Evolutionary conservation across 92 coral and sea anemone species (phyloP).

Genomic region (Phymanthus crucifer): DNA sequence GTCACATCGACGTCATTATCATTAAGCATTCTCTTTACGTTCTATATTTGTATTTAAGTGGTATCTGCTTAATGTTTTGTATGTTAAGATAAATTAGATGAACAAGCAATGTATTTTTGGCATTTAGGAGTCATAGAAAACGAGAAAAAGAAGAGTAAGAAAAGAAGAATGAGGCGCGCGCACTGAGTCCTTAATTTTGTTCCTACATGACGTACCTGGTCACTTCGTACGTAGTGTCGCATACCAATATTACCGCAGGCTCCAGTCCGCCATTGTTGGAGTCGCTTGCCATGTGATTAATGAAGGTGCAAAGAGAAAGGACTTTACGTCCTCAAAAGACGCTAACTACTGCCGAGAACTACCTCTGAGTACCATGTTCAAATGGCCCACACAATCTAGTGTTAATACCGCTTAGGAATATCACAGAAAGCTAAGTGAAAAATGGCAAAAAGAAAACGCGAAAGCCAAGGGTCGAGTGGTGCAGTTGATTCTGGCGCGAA

Average conservation of each 20-base stretch:
- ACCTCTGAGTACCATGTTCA: constrained; percentile 7
- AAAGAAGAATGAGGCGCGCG: too few relatives aligned
- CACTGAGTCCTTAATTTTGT: too few relatives aligned
- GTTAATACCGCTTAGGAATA: not conserved
- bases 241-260: constrained; percentile 13
- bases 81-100: too few relatives aligned
- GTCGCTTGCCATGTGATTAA: constrained; percentile 47
- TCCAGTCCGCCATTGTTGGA: constrained; percentile 25
- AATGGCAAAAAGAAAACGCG: constrained; percentile 76
- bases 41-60: too few relatives aligned
- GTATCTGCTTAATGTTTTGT: too few relatives aligned
- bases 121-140: too few relatives aligned
- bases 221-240: constrained; percentile 7
- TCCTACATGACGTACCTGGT: too few relatives aligned
- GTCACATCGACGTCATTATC: not conserved
- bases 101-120: too few relatives aligned
- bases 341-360: constrained; percentile 21
- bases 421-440: constrained; percentile 2
- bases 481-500: constrained; percentile 56
- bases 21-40: not conserved
- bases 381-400: not conserved
- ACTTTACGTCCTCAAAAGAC: constrained; percentile 26
- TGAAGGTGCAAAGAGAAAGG: constrained; percentile 11
- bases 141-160: too few relatives aligned
- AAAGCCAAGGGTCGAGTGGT: constrained; percentile 46